Percentiles rank a stretch among this genome's conserved stretches.
Conservation (phyloP, 2,797 vertebrate species). For the Remorina albescens region DNA sequence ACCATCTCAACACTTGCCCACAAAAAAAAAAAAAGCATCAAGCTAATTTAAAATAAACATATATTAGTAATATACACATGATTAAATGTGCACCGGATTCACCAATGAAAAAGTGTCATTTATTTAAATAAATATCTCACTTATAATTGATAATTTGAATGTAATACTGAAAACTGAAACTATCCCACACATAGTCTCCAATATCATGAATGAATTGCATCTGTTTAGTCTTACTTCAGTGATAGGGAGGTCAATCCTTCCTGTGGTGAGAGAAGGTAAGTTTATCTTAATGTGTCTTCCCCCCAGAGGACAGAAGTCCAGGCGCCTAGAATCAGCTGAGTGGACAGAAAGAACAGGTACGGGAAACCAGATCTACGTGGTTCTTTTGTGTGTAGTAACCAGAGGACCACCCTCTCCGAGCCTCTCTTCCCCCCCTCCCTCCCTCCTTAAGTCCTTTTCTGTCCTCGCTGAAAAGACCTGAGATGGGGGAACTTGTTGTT, state of each 20-base stretch:
- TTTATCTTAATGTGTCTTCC: slow-evolving; percentile 46
- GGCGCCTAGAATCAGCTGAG: slow-evolving; percentile 55
- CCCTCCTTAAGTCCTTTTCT: slow-evolving; percentile 1
- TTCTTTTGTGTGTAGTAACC: slow-evolving; percentile 74
- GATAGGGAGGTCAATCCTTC: slow-evolving; percentile 1
- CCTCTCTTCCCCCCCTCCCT: background rate
- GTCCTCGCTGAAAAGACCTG: slow-evolving; percentile 32
- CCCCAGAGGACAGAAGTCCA: slow-evolving; percentile 28
- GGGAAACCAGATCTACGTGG: slow-evolving; percentile 70
- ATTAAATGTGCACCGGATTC: background rate
- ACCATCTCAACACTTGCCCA: background rate
- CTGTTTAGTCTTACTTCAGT: background rate
- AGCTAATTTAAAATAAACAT: too few relatives aligned
- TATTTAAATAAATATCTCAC: too few relatives aligned
- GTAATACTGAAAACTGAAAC: background rate
- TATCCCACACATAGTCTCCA: background rate
- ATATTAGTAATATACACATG: background rate
- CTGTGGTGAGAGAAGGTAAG: slow-evolving; percentile 17
- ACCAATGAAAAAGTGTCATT: background rate
- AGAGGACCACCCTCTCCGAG: slow-evolving; percentile 47
- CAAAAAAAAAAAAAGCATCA: too few relatives aligned
- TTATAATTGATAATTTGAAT: background rate
- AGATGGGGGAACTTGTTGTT: slow-evolving; percentile 46
- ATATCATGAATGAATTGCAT: background rate
- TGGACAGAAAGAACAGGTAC: slow-evolving; percentile 51